Base-by-base conservation (phyloP, 2,888 invertebrate species). In the Orthosia cruda region DNA sequence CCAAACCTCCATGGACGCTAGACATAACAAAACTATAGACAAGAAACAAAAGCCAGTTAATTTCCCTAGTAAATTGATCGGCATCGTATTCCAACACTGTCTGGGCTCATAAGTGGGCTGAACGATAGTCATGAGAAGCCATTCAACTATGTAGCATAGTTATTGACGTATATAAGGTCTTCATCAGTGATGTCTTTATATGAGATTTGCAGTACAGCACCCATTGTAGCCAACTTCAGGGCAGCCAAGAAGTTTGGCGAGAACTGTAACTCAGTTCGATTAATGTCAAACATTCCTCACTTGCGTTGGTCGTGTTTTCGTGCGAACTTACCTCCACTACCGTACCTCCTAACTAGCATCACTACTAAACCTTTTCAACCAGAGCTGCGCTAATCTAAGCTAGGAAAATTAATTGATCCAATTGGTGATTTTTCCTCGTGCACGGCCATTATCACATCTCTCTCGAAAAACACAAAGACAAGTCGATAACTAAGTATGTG, bases 111-210 rank as follows among this genome's bases (percentile, higher is more conserved):
- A 40, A 61, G 50, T 62, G 5, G 18, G 26, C 45, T 20, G 18
- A 18, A 49, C 40, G 0, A 7, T 26, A n/a, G n/a, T 50, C 58
- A 13, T 57, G 54, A 40, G 68, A 72, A 59, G n/a, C 50, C 65
- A 52, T 69, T 55, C 50, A 50, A 62, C 63, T 57, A 74, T 13
- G n/a, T 62, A 26, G 18, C 40, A 45, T 54, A 72, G 40, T 73
- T 57, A 20, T 15, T 23, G 32, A 62, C 12, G 54, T 32, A 40
- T 40, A 40, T 40, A 40, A 9, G 40, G 1, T 40, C 40, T 40
- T n/a, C n/a, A n/a, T n/a, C n/a, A n/a, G n/a, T n/a, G n/a, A n/a
- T n/a, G n/a, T n/a, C n/a, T n/a, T n/a, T n/a, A n/a, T n/a, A n/a
- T n/a, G n/a, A n/a, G n/a, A n/a, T n/a, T n/a, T n/a, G n/a, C n/a